Base-by-base conservation (phyloP, 1,140 invertebrate genomes). In the Apis dorsata region DNA sequence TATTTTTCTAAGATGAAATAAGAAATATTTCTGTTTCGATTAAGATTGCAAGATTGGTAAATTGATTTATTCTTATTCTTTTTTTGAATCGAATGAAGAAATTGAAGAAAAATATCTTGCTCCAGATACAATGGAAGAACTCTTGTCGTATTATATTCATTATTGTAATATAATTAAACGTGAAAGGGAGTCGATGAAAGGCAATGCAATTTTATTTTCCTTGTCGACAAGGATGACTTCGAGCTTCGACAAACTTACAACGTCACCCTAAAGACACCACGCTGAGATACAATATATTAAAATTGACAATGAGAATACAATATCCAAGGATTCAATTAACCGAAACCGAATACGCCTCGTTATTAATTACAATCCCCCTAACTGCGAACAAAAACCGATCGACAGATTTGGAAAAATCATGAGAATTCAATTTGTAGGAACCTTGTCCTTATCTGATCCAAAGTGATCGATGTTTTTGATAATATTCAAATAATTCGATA, bases 141-240 rank as follows among this genome's bases (percentile, higher is more conserved):
- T 21, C 51, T 76, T 28, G 34, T 24, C 17, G 15, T 24, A 7
- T 44, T 44, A 44, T 51, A 24, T 19, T 19, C 5, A 7, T 51
- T 28, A 49, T 59, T 44, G 13, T 13, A 9, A 51, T 13, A 13
- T 76, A 76, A 76, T 76, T 76, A 63, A 76, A 76, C 44, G 17
- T 28, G 74, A 63, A 75, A 53, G 74, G 44, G 74, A 28, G 53
- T 76, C 60, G 74, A 65, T 34, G 24, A 76, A 49, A 63, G 60
- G 74, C 44, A 21, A 51, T 44, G 73, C 34, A 9, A 49, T 11
- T 5, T 44, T 44, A 44, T 44, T 44, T 74, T 74, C 55, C 72
- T 55, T 0, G 72, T 62, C 44, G 60, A 51, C 9, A 21, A 44
- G 57, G 49, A 65, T 76, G 74, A 76, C 74, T 63, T 28, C 49